phyloP scores from a whole-genome alignment of 2,113 vertebrate species.

The Ascaphus truei region DNA sequence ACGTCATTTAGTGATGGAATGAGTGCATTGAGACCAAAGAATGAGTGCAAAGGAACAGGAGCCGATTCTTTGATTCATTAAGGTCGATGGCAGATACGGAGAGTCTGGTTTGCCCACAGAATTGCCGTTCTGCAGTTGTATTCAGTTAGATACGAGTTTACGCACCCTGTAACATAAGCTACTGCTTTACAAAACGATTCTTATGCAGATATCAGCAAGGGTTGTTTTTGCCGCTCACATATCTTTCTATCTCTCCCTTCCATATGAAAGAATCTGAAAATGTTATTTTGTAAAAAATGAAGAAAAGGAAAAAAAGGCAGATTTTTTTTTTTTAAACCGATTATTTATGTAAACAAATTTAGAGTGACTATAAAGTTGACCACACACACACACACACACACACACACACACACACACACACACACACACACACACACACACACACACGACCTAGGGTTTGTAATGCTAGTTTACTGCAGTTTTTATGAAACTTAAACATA shows the following conservation, averaged over 20 bases:
- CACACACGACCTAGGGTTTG: too few relatives aligned
- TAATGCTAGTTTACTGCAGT: too few relatives aligned
- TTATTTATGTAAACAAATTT: too few relatives aligned
- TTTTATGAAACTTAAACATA: too few relatives aligned
- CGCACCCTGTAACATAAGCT: background rate
- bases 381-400: too few relatives aligned
- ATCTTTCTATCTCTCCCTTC: background rate
- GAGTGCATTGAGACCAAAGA: background rate
- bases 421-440: too few relatives aligned
- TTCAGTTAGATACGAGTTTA: background rate
- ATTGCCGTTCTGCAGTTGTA: background rate
- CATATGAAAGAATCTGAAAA: background rate
- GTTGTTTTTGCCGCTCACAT: background rate
- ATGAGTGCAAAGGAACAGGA: background rate
- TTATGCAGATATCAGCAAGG: background rate
- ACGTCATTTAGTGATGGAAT: background rate
- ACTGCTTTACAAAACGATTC: background rate
- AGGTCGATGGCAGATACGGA: background rate
- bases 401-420: too few relatives aligned
- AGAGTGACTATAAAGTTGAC: too few relatives aligned
- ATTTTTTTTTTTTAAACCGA: too few relatives aligned
- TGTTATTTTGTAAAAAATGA: slow-evolving; percentile 2
- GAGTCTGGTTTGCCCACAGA: background rate
- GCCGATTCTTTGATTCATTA: background rate
- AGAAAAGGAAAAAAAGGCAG: too few relatives aligned